These are phyloP conservation scores for Platycheirus rosarum DNA, from an alignment of 2,888 invertebrate species.

Conservation along the genomic window DNA sequence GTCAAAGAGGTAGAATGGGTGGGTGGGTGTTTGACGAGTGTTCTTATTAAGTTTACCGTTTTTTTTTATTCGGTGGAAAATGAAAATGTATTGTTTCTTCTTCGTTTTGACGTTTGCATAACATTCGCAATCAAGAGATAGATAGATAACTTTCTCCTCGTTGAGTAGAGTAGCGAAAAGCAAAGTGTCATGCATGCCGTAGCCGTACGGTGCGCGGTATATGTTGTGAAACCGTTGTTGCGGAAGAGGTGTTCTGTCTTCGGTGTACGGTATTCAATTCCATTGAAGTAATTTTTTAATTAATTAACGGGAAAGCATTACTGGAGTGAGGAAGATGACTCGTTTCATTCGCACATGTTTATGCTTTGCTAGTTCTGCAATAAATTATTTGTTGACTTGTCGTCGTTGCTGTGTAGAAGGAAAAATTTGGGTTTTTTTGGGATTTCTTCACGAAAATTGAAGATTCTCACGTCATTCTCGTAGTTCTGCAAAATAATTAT, in stretches of 20 bases:
- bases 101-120: constrained; percentile 56
- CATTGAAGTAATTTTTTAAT: constrained; percentile 35
- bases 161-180: neutral
- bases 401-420: neutral
- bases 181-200: constrained; percentile 18
- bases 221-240: constrained; percentile 9
- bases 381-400: too few relatives aligned
- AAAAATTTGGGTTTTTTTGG: too few relatives aligned
- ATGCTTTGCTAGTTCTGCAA: neutral
- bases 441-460: too few relatives aligned
- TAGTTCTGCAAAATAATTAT: neutral
- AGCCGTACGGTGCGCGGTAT: too few relatives aligned
- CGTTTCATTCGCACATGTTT: constrained; percentile 40
- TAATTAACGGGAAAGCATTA: constrained; percentile 50
- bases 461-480: neutral
- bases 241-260: constrained; percentile 31
- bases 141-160: constrained; percentile 49
- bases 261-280: constrained; percentile 43
- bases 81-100: too few relatives aligned
- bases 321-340: constrained; percentile 62
- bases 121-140: constrained; percentile 47
- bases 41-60: constrained; percentile 8
- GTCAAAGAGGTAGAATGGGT: constrained; percentile 28
- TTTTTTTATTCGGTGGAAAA: neutral
- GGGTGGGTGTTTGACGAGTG: constrained; percentile 5